Conservation (phyloP, 2,113 vertebrate genomes). For the Xyliphius kryptos region DNA sequence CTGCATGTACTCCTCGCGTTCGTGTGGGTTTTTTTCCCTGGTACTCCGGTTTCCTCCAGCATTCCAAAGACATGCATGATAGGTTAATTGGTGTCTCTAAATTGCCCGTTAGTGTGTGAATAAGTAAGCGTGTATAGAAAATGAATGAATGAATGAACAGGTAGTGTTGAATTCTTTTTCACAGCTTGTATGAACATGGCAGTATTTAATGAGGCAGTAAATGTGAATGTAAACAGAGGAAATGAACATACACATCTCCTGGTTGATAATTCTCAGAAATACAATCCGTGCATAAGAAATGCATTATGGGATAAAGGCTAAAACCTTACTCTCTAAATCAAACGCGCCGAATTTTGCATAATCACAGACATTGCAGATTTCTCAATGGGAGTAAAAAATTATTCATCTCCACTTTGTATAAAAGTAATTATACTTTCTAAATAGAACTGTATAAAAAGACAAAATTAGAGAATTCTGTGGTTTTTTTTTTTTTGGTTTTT, state of each 20-base stretch:
- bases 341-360: slow-evolving; percentile 3
- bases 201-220: slow-evolving; percentile 9
- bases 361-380: slow-evolving; percentile 4
- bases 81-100: too few relatives aligned
- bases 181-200: slow-evolving; percentile 6
- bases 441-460: neutral
- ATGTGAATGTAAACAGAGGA: slow-evolving; percentile 7
- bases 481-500: too few relatives aligned
- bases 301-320: neutral
- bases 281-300: slow-evolving; percentile 32
- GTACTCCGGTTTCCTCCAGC: too few relatives aligned
- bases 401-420: neutral
- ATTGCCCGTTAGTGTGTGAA: too few relatives aligned
- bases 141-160: too few relatives aligned
- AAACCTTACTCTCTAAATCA: slow-evolving; percentile 5
- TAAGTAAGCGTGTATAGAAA: too few relatives aligned
- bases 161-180: slow-evolving; percentile 9
- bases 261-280: slow-evolving; percentile 42
- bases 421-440: slow-evolving; percentile 10
- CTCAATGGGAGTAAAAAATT: slow-evolving; percentile 3
- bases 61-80: too few relatives aligned
- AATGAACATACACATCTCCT: slow-evolving; percentile 23
- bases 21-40: too few relatives aligned
- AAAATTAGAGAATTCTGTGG: neutral
- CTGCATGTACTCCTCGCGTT: too few relatives aligned